Percentiles rank a stretch among this genome's conserved stretches.
Evolutionary conservation across 2,113 vertebrate genomes (phyloP).

Genomic region (Cyrtonyx montezumae): DNA sequence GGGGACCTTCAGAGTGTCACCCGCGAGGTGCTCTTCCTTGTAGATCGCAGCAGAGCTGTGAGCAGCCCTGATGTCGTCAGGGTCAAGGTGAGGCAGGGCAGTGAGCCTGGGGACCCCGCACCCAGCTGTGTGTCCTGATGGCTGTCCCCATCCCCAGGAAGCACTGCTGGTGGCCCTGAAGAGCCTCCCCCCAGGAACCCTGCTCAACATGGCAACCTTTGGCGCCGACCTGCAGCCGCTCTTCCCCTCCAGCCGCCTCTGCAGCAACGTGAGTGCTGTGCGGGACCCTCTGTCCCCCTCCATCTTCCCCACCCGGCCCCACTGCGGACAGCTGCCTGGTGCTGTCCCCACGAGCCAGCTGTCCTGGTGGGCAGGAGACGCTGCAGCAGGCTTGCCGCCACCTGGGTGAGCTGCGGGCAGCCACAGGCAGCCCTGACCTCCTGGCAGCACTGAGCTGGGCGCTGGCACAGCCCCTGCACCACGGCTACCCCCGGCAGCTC

Average conservation of each 20-base stretch:
- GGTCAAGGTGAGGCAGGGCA: slow-evolving; percentile 78
- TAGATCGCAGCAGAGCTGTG: slow-evolving; percentile 81
- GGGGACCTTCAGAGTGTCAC: slow-evolving; percentile 84
- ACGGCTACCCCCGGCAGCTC: slow-evolving; percentile 90
- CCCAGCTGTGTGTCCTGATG: not conserved
- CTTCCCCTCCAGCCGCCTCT: slow-evolving; percentile 88
- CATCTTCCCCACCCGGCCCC: rapidly evolving
- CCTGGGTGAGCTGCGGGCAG: slow-evolving; percentile 78
- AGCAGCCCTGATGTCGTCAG: slow-evolving; percentile 76
- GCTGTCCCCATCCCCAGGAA: slow-evolving; percentile 76
- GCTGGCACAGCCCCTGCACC: slow-evolving; percentile 86
- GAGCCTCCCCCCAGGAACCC: slow-evolving; percentile 87
- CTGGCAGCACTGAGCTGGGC: slow-evolving; percentile 87
- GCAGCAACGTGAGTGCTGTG: slow-evolving; percentile 83
- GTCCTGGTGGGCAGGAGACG: slow-evolving; percentile 75
- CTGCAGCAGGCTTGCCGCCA: slow-evolving; percentile 82
- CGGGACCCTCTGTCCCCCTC: not conserved
- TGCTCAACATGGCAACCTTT: slow-evolving; percentile 88
- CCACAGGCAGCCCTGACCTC: slow-evolving; percentile 78
- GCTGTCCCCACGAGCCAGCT: rapidly evolving
- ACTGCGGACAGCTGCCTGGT: rapidly evolving
- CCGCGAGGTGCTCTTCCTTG: slow-evolving; percentile 90
- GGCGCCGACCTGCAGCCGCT: slow-evolving; percentile 81
- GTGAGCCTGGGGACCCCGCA: not conserved
- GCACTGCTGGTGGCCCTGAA: slow-evolving; percentile 90